Evolutionary conservation across 2,113 vertebrate species (phyloP), one percentile per base, ranked within the genome.

Genomic region (Passer montanus): DNA sequence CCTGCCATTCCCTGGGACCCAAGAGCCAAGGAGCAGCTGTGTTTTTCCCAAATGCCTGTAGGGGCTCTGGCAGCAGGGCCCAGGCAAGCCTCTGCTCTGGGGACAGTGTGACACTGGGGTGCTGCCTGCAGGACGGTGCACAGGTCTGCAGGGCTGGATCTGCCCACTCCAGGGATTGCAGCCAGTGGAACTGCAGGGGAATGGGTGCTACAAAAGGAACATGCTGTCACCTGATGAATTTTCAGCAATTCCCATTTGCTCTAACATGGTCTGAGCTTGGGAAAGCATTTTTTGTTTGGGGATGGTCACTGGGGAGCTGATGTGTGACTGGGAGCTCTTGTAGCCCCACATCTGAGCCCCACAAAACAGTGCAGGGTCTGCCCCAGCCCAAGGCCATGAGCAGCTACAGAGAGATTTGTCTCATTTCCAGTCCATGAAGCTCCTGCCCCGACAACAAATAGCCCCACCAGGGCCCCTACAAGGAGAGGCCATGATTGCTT

Each of bases 321-420:
- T 1, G 1, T 0, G 0, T 37, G 52, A 18, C 15, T 3, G 1
- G 67, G 35, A 87, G 39, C n/a, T n/a, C 44, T 44, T 24, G 46
- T 55, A 82, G 43, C 44, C 43, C 84, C 58, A 10, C 0, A 1
- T 2, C 10, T 0, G 11, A 92, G 31, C 35, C 75, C 9, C 8
- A 3, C n/a, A 15, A 14, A 47, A 39, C 33, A n/a, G 23, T 11
- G 39, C 33, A 22, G 30, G 35, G 15, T 44, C 52, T 68, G 46
- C 50, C 52, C 30, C 49, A 20, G 55, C 41, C 13, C 12, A 1
- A 30, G 56, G 53, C 52, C 9, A 1, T 0, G 1, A 3, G 52
- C 5, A 27, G 77, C 60, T 6, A 10, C 2, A 1, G 26, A 37
- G 44, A 37, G 37, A 55, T 80, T 5, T 28, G 27, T 68, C 2